These are phyloP conservation scores for Parnassius apollo DNA, from an alignment of 2,888 invertebrate species.

Conservation along the genomic window DNA sequence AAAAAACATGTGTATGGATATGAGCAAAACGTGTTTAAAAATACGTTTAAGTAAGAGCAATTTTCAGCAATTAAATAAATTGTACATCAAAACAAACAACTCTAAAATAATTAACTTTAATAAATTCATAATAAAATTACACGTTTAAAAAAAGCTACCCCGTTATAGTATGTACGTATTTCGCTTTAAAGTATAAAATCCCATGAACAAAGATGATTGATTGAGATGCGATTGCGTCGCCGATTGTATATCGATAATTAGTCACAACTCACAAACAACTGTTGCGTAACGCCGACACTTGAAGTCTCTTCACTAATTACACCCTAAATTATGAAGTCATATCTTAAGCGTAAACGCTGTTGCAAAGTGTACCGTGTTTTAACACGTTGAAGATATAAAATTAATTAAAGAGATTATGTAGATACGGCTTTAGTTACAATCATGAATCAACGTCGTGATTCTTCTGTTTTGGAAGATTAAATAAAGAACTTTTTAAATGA, in stretches of 20 bases:
- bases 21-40: too few relatives aligned
- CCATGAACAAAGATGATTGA: slow-evolving; percentile 33
- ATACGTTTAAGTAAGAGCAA: too few relatives aligned
- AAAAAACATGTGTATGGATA: too few relatives aligned
- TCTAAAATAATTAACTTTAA: background rate
- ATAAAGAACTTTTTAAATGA: background rate
- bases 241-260: slow-evolving; percentile 40
- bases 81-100: background rate
- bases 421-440: slow-evolving; percentile 2
- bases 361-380: slow-evolving; percentile 1
- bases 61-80: too few relatives aligned
- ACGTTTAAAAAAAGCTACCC: background rate
- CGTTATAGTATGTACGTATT: background rate
- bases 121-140: background rate
- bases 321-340: slow-evolving; percentile 4
- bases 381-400: background rate
- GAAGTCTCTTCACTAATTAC: slow-evolving; percentile 40
- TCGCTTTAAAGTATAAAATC: slow-evolving; percentile 6
- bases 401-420: background rate
- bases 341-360: background rate
- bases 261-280: slow-evolving; percentile 32
- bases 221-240: slow-evolving; percentile 39
- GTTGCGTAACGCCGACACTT: slow-evolving; percentile 37
- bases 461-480: background rate
- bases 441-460: background rate